Conservation (phyloP, 2,888 invertebrate species). For the Dendrolimus pini region DNA sequence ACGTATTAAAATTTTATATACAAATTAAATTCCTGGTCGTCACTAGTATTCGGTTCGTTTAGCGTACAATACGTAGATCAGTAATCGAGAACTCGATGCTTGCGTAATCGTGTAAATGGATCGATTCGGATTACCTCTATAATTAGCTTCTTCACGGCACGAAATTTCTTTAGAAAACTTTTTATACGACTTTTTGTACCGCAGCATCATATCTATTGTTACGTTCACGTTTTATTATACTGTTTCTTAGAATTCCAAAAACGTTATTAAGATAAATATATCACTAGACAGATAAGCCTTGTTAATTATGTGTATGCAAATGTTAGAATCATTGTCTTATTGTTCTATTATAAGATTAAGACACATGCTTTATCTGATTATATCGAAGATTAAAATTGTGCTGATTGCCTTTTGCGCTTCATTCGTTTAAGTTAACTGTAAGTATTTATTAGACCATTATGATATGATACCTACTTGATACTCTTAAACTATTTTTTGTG, state of each 20-base stretch:
- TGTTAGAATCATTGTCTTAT: background rate
- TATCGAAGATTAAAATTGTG: background rate
- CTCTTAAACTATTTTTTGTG: too few species aligned
- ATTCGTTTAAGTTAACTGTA: too few species aligned
- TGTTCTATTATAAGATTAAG: background rate
- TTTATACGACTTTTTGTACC: constrained; percentile 33
- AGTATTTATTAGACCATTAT: too few species aligned
- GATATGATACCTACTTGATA: too few species aligned
- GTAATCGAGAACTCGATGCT: constrained; percentile 58
- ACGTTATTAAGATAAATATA: background rate
- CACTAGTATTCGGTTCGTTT: constrained; percentile 1
- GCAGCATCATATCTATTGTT: constrained; percentile 29
- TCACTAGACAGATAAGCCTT: background rate
- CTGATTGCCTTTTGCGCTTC: too few species aligned
- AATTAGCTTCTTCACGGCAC: constrained; percentile 56
- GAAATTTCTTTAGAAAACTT: constrained; percentile 42
- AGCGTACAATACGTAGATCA: constrained; percentile 47
- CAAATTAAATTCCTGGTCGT: background rate
- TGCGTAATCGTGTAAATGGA: constrained; percentile 63
- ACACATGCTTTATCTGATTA: background rate
- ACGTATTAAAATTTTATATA: too few species aligned
- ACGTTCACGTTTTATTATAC: constrained; percentile 13
- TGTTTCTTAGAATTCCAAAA: background rate
- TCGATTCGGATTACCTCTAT: constrained; percentile 60
- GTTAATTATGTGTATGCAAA: background rate